Percentiles rank a stretch among this genome's conserved stretches.
These are phyloP conservation scores for Enoplosus armatus DNA, from an alignment of 2,797 vertebrate species.

Conservation along the genomic window DNA sequence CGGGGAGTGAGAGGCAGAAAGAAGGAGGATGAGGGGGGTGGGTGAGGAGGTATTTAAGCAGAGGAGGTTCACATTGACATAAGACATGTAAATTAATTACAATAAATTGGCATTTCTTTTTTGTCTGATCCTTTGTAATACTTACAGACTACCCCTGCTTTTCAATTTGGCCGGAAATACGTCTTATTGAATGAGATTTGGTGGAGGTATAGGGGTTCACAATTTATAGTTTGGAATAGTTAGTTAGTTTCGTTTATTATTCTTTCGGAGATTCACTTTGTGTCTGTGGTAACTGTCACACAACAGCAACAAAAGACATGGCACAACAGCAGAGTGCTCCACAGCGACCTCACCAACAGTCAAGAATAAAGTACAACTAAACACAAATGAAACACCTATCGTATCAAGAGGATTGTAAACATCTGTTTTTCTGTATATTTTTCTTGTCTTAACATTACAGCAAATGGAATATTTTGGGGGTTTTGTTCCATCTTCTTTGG, in stretches of 20 bases:
- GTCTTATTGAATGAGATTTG: neutral
- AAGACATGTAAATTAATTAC: neutral
- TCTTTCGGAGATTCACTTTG: too few species aligned
- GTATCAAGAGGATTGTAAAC: neutral
- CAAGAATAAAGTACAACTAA: too few species aligned
- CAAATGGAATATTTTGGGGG: neutral
- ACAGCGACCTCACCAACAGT: too few species aligned
- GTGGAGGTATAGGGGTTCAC: neutral
- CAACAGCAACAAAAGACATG: too few species aligned
- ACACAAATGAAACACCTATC: too few species aligned
- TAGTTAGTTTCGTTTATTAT: too few species aligned
- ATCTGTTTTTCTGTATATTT: neutral
- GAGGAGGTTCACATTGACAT: conserved; percentile 12
- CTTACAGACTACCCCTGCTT: neutral
- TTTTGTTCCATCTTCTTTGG: neutral
- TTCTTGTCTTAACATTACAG: neutral
- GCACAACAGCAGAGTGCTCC: too few species aligned
- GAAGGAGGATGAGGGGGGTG: neutral
- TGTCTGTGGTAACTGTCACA: too few species aligned
- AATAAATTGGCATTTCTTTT: neutral
- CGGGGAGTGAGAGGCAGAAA: conserved; percentile 24
- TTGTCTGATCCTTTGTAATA: neutral
- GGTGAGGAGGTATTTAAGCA: neutral
- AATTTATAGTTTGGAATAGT: neutral
- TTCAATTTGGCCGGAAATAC: neutral